Evolutionary conservation across 2,113 vertebrate species (phyloP).

Genomic region (Ceuthmochares aereus): DNA sequence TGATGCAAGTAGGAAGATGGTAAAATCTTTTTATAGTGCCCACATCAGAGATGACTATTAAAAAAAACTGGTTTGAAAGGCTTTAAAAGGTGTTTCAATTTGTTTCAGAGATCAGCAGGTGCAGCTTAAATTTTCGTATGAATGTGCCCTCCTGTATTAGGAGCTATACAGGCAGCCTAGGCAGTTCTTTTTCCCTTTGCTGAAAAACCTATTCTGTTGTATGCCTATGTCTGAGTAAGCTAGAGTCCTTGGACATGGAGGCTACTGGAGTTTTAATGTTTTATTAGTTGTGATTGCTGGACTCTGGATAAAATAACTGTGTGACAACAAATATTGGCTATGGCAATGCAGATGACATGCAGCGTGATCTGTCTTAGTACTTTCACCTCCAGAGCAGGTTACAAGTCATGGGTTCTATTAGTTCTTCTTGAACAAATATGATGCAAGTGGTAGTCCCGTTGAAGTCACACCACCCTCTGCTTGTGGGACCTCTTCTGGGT

Average conservation of each 20-base stretch:
- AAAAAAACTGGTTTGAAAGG: neutral
- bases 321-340: neutral
- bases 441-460: neutral
- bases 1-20: neutral
- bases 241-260: neutral
- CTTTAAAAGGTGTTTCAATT: neutral
- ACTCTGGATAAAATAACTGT: neutral
- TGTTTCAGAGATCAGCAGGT: neutral
- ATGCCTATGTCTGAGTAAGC: neutral
- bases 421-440: neutral
- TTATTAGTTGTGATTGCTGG: neutral
- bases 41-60: neutral
- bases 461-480: neutral
- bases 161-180: neutral
- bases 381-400: neutral
- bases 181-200: neutral
- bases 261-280: neutral
- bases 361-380: fast-evolving
- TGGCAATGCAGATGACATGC: too few relatives aligned
- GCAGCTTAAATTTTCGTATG: neutral
- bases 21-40: neutral
- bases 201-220: neutral
- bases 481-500: neutral
- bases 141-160: neutral
- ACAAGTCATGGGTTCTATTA: neutral